phyloP scores from a whole-genome alignment of 1,140 invertebrate species.

The Meloidogyne hapla region DNA sequence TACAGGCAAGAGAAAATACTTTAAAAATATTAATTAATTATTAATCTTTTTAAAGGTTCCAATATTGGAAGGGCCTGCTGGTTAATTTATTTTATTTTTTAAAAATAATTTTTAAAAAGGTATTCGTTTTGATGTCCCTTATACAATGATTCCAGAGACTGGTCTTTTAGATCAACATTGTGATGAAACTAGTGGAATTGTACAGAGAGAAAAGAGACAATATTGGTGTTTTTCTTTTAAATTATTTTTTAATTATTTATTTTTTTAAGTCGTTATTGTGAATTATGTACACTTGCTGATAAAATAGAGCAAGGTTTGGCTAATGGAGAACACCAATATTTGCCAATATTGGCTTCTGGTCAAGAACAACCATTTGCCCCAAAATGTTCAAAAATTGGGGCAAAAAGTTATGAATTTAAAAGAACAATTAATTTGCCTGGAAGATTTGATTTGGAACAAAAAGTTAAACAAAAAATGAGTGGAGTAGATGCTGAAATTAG shows the following conservation, averaged over 20 bases:
- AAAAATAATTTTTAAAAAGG: slow-evolving; percentile 32
- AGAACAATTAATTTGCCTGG: slow-evolving; percentile 58
- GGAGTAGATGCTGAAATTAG: slow-evolving; percentile 62
- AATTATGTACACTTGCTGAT: slow-evolving; percentile 53
- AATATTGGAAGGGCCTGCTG: slow-evolving; percentile 56
- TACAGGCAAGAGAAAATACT: slow-evolving; percentile 40
- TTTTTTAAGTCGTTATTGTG: slow-evolving; percentile 59
- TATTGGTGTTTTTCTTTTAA: slow-evolving; percentile 47
- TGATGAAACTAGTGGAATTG: slow-evolving; percentile 59
- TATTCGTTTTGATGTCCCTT: slow-evolving; percentile 62
- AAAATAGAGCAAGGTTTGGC: slow-evolving; percentile 58
- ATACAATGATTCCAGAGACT: slow-evolving; percentile 63
- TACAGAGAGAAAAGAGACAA: slow-evolving; percentile 61
- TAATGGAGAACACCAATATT: slow-evolving; percentile 51
- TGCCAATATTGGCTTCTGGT: slow-evolving; percentile 54
- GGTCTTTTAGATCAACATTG: slow-evolving; percentile 61
- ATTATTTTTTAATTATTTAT: neutral
- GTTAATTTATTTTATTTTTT: slow-evolving; percentile 27
- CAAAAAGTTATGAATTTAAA: slow-evolving; percentile 60
- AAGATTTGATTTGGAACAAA: slow-evolving; percentile 53
- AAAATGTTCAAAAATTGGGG: slow-evolving; percentile 54
- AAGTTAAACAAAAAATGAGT: slow-evolving; percentile 60
- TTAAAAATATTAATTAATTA: neutral
- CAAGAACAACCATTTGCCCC: slow-evolving; percentile 51
- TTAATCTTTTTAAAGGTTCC: slow-evolving; percentile 40